Conservation (phyloP, 2,888 invertebrate species). For the Tipula vernalis region DNA sequence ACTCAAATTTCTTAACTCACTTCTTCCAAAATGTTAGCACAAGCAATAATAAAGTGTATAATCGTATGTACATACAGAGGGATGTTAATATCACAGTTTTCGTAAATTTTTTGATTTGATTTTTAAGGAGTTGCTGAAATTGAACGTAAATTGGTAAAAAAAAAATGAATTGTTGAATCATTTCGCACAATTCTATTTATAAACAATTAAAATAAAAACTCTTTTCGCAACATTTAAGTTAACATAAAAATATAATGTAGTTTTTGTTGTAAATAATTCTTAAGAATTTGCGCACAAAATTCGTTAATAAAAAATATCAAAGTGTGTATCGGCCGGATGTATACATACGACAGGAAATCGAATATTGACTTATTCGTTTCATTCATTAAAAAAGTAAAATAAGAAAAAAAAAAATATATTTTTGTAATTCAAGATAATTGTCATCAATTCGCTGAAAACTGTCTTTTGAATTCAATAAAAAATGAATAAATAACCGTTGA, state of each 20-base stretch:
- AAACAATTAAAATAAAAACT: not conserved
- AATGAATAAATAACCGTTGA: not conserved
- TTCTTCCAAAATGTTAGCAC: no score
- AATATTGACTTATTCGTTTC: not conserved
- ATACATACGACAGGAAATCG: not conserved
- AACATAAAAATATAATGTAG: not conserved
- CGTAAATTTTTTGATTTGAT: no score
- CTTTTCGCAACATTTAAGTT: no score
- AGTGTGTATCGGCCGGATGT: not conserved
- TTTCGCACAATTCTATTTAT: not conserved
- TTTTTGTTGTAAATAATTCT: not conserved
- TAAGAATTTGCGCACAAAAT: not conserved
- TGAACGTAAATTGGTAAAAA: not conserved
- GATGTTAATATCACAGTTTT: no score
- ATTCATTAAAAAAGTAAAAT: not conserved
- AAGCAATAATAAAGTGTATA: no score
- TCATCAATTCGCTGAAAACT: not conserved
- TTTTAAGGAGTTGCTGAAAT: not conserved
- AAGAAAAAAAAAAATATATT: not conserved
- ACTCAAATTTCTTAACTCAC: no score
- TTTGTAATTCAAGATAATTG: not conserved
- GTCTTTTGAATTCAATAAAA: not conserved
- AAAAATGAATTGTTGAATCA: no score
- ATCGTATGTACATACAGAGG: no score
- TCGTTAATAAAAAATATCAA: not conserved